A percentile compares a stretch with the other conserved stretches of the same genome.
Evolutionary conservation across 2,797 vertebrate species (phyloP).

Genomic region (Anomalospiza imberbis): DNA sequence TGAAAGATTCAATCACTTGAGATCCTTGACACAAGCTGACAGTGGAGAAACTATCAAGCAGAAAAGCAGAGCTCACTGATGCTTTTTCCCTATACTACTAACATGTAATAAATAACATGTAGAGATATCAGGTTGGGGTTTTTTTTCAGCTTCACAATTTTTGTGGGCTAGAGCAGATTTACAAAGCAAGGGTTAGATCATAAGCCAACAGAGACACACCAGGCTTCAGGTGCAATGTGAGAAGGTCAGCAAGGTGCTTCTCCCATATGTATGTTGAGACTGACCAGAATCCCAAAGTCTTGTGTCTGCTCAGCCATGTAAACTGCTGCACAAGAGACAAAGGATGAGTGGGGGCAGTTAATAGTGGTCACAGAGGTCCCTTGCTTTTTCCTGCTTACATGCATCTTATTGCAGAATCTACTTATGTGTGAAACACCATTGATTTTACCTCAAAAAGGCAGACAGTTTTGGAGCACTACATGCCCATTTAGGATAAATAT

Average conservation of each 20-base stretch:
- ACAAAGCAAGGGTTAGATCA: not conserved
- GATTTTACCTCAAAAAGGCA: not conserved
- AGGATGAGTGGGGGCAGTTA: not conserved
- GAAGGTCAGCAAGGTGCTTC: not conserved
- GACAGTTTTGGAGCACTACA: not conserved
- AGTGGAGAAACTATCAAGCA: not conserved
- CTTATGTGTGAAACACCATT: not conserved
- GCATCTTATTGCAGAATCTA: not conserved
- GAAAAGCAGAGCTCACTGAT: not conserved
- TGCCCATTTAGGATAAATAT: not conserved
- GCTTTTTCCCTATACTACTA: not conserved
- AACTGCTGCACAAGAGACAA: not conserved
- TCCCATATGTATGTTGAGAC: accelerated
- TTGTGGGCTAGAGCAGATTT: not conserved
- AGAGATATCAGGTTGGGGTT: not conserved
- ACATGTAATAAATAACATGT: not conserved
- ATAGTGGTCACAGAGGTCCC: not conserved
- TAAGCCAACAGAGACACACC: not conserved
- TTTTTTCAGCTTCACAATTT: not conserved
- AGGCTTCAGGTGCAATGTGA: not conserved
- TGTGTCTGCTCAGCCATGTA: not conserved
- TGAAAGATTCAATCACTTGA: not conserved
- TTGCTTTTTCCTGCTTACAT: not conserved
- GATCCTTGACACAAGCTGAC: not conserved
- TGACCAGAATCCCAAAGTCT: not conserved